Evolutionary conservation across 2,797 vertebrate species (phyloP).

Genomic region (Atherinosoma microstoma): DNA sequence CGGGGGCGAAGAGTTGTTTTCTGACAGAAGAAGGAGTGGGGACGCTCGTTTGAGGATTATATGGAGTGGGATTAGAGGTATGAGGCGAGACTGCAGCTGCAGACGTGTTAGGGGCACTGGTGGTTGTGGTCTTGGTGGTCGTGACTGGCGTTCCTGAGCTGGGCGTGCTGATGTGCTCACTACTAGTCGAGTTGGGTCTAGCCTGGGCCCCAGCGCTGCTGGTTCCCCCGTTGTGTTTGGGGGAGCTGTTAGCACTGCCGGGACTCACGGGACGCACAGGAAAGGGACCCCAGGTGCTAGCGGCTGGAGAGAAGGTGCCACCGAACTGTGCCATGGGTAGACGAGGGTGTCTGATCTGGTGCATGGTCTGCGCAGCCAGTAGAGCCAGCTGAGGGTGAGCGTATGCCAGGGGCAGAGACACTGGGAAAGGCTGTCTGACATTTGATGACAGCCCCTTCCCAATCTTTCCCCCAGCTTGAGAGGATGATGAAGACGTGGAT

Average conservation of each 20-base stretch:
- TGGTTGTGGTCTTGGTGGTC: slow-evolving; percentile 78
- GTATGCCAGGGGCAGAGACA: slow-evolving; percentile 95
- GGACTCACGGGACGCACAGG: slow-evolving; percentile 97
- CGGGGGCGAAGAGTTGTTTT: slow-evolving; percentile 93
- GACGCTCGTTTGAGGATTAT: slow-evolving; percentile 84
- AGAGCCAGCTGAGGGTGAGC: slow-evolving; percentile 97
- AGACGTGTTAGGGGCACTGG: slow-evolving; percentile 83
- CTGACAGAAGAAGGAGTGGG: slow-evolving; percentile 93
- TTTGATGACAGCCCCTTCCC: slow-evolving; percentile 92
- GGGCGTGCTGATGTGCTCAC: slow-evolving; percentile 80
- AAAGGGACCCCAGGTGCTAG: slow-evolving; percentile 98
- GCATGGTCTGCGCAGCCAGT: slow-evolving; percentile 97
- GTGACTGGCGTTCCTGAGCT: slow-evolving; percentile 75
- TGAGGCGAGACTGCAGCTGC: slow-evolving; percentile 68
- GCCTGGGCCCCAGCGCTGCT: slow-evolving; percentile 54
- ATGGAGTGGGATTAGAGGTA: slow-evolving; percentile 72
- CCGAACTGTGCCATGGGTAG: slow-evolving; percentile 98
- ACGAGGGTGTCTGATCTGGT: slow-evolving; percentile 97
- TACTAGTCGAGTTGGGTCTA: slow-evolving; percentile 76
- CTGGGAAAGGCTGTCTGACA: slow-evolving; percentile 92
- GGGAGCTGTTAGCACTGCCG: slow-evolving; percentile 94
- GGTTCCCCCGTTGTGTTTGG: slow-evolving; percentile 90
- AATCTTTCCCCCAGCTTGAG: slow-evolving; percentile 90
- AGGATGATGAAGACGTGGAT: slow-evolving; percentile 81
- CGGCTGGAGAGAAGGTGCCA: slow-evolving; percentile 93